Evolutionary conservation across 2,113 vertebrate species (phyloP).

Genomic region (Arvicanthis niloticus): DNA sequence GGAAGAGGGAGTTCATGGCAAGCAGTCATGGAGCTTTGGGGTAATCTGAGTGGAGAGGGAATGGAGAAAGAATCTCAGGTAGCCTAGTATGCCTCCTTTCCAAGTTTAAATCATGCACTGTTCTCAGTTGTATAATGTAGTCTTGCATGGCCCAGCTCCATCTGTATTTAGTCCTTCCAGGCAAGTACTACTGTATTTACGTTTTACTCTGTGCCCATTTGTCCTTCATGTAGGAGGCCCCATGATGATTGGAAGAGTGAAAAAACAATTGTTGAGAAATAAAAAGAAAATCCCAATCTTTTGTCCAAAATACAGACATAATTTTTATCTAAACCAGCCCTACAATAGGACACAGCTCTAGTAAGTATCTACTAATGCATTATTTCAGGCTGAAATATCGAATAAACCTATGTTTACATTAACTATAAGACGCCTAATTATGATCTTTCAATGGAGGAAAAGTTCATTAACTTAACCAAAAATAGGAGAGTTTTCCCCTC

Average conservation of each 20-base stretch:
- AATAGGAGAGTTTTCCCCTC: conserved; percentile 32
- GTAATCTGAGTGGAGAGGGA: background rate
- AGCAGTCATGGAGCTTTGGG: background rate
- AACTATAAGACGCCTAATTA: conserved; percentile 62
- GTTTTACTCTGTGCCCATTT: background rate
- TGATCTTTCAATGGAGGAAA: conserved; percentile 62
- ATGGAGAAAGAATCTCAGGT: background rate
- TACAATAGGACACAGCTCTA: background rate
- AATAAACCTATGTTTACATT: conserved; percentile 59
- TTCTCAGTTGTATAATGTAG: background rate
- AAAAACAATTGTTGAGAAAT: conserved; percentile 8
- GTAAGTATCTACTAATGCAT: background rate
- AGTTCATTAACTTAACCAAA: conserved; percentile 56
- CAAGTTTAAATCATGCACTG: background rate
- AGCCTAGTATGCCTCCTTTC: background rate
- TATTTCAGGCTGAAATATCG: conserved; percentile 1
- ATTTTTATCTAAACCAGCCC: conserved; percentile 31
- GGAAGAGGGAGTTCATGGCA: too few species aligned
- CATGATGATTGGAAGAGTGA: background rate
- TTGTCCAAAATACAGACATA: conserved; percentile 32
- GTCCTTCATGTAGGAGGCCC: background rate
- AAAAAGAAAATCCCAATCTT: background rate
- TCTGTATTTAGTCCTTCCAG: background rate
- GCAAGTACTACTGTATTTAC: background rate
- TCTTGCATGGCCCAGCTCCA: background rate